Base-by-base conservation (phyloP, 2,113 vertebrate species). In the Glaucidium brasilianum region DNA sequence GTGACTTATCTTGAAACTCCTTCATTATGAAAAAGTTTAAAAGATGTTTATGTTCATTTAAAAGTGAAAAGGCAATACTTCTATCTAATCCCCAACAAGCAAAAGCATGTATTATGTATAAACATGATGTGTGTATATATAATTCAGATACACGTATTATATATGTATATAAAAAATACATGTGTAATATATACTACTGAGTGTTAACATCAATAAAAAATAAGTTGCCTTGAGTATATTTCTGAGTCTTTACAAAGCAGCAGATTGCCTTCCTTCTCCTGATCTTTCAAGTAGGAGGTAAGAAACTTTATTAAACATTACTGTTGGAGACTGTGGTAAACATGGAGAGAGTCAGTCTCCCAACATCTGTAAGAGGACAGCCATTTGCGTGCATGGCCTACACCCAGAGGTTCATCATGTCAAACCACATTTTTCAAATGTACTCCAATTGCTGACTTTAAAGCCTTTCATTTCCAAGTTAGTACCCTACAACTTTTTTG, bases 381-480 rank as follows among this genome's bases (percentile, higher is more conserved):
- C 32, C 45, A 92, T 94, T 81, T 88, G 90, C 4, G 2, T 59
- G 66, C 80, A 64, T 64, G 18, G 94, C 90, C 72, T 47, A 82
- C 59, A 92, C 73, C 83, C 92, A 85, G 81, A 86, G 72, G 90
- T 88, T 94, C 79, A 69, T 85, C 50, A 34, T 58, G 89, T 85
- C 90, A 95, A 96, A 94, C 88, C 94, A 95, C 88, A 94, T 87
- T 88, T 96, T 95, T 92, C 82, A 97, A 95, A 92, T 43, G 35
- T 43, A 10, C 71, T 94, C 87, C 59, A 92, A 96, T 53, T 64
- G 88, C 86, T 92, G 74, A 85, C 89, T 97, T 90, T 59, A 89
- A 97, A 97, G 77, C 53, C 49, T 85, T 90, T 56, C 49, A 74
- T 90, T 95, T 95, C 79, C 85, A 94, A 94, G 47, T 83, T 87